phyloP scores from a whole-genome alignment of 2,888 invertebrate species.

The Clitarchus hookeri region DNA sequence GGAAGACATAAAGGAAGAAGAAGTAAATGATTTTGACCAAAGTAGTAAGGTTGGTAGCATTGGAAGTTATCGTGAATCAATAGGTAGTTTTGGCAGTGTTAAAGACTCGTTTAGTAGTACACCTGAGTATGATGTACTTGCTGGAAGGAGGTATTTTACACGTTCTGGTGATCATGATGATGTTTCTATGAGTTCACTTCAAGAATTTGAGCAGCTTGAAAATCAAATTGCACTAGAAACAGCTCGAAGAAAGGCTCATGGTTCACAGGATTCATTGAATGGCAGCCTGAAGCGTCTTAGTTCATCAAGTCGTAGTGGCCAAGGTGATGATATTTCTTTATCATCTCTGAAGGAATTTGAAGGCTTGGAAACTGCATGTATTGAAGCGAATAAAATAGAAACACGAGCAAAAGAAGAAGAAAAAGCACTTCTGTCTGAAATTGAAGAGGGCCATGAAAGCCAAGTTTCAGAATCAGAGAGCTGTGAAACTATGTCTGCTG shows the following conservation, averaged over 20 bases:
- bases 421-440: slow-evolving; percentile 65
- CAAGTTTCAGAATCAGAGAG: slow-evolving; percentile 61
- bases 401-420: slow-evolving; percentile 85
- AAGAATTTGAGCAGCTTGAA: slow-evolving; percentile 93
- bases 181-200: slow-evolving; percentile 87
- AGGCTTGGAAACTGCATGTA: slow-evolving; percentile 84
- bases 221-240: slow-evolving; percentile 81
- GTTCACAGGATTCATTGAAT: slow-evolving; percentile 82
- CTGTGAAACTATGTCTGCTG: slow-evolving; percentile 62
- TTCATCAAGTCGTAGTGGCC: slow-evolving; percentile 67
- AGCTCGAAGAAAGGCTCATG: slow-evolving; percentile 64
- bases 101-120: slow-evolving; percentile 90
- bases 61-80: slow-evolving; percentile 68
- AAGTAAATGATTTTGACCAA: slow-evolving; percentile 81
- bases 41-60: slow-evolving; percentile 77
- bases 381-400: slow-evolving; percentile 82
- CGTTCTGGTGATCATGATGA: slow-evolving; percentile 88
- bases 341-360: slow-evolving; percentile 93
- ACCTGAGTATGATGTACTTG: slow-evolving; percentile 86
- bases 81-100: slow-evolving; percentile 79
- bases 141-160: slow-evolving; percentile 80
- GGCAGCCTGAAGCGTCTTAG: slow-evolving; percentile 71
- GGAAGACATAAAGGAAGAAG: slow-evolving; percentile 92
- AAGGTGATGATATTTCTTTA: slow-evolving; percentile 83
- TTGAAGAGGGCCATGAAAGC: slow-evolving; percentile 63